These are phyloP conservation scores for Gymnorhina tibicen DNA, from an alignment of 2,113 vertebrate genomes.

Conservation along the genomic window DNA sequence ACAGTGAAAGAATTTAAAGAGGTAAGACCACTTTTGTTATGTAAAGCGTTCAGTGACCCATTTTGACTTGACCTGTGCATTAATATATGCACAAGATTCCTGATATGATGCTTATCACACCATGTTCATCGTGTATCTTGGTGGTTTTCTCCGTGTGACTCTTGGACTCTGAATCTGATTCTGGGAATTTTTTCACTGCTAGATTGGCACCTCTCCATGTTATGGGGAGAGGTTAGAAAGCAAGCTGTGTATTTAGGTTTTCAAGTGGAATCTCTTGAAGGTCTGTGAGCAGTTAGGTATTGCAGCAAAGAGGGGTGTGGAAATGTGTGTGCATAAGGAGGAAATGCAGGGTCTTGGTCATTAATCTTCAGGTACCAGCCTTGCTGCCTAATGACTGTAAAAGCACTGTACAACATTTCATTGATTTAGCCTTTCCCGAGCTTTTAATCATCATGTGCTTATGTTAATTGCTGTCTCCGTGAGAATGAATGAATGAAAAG, in stretches of 20 bases:
- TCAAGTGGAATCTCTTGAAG: neutral
- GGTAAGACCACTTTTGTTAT: constrained; percentile 69
- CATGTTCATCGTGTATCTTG: rapidly evolving
- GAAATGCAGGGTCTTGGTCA: neutral
- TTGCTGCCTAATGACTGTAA: neutral
- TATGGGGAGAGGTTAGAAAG: neutral
- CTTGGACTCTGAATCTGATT: neutral
- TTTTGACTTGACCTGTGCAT: neutral
- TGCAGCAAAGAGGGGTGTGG: neutral
- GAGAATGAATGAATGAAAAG: neutral
- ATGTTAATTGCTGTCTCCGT: neutral
- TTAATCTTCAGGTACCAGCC: neutral
- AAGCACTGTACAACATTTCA: neutral
- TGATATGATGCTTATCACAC: neutral
- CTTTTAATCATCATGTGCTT: neutral
- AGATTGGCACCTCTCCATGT: neutral
- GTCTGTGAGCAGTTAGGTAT: neutral
- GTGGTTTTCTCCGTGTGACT: neutral
- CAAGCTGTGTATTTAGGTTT: neutral
- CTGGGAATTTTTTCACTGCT: neutral
- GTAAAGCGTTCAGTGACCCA: neutral
- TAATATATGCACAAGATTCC: neutral
- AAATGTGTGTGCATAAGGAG: neutral
- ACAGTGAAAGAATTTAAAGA: constrained; percentile 99
- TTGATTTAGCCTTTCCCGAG: neutral